Base-by-base conservation (phyloP, 2,888 invertebrate genomes). In the Agrotis exclamationis region DNA sequence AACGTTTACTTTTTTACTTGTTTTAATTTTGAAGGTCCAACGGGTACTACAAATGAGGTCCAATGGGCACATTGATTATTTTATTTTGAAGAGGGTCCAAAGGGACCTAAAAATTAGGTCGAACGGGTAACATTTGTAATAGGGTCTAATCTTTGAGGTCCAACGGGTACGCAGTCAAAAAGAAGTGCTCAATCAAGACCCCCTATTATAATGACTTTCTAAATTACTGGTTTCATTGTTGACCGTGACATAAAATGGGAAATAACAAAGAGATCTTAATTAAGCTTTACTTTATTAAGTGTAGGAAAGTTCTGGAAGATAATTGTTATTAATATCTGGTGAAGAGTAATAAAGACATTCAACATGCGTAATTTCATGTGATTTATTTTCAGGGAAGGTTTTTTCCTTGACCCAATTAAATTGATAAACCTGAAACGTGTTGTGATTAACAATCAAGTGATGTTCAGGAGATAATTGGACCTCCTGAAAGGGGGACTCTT, bases 231-330 rank as follows among this genome's bases (percentile, higher is more conserved):
- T 66, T 67, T 65, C 69, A 58, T 70, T 75, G 64, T 79, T 58
- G 48, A 67, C 67, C n/a, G 18, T 51, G 63, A 58, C 64, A 64
- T 80, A 73, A 80, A 81, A 72, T 70, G 24, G 64, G 53, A n/a
- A 65, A 73, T 65, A 74, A 68, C 67, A 66, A 80, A 78, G 67
- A 74, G 65, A 62, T 75, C 57, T 71, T 76, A 77, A 84, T 80
- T 80, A 76, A 59, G 62, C 60, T 28, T 58, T 57, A 57, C 50
- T 47, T 47, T 47, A 70, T 58, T 60, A 59, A 70, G 53, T 67
- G 60, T 54, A 11, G 22, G 54, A 63, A 77, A 68, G 54, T 65
- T 62, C 50, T 53, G 14, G 13, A 2, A 5, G 1, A 44, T 75
- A 78, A 79, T 69, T 78, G 56, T 57, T 78, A 73, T 82, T 64